Percentiles rank a stretch among this genome's conserved stretches.
Conservation (phyloP, 2,888 invertebrate genomes). For the Lepidocyrtinus sp. region DNA sequence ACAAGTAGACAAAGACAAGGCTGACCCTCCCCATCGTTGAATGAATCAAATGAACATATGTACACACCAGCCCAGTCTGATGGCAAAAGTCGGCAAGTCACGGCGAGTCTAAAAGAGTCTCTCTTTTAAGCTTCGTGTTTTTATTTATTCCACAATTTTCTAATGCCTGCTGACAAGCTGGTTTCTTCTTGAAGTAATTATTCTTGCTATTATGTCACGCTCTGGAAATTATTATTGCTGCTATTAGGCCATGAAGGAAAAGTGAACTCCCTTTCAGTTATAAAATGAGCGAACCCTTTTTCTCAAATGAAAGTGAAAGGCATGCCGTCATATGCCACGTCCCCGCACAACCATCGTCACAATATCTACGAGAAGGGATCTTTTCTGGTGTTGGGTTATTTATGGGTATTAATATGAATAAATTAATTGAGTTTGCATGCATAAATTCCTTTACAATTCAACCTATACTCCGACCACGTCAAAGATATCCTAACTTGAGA, state of each 20-base stretch:
- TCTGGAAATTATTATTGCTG: constrained; percentile 42
- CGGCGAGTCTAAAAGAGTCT: too few relatives aligned
- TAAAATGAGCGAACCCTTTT: too few relatives aligned
- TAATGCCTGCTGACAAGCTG: constrained; percentile 48
- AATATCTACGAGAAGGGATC: too few relatives aligned
- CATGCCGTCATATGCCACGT: too few relatives aligned
- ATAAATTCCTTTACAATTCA: too few relatives aligned
- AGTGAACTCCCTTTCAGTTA: too few relatives aligned
- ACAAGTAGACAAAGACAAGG: constrained; percentile 20
- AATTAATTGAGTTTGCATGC: constrained; percentile 60
- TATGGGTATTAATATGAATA: constrained; percentile 60
- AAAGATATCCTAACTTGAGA: too few relatives aligned
- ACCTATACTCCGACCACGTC: too few relatives aligned
- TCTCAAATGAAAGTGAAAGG: too few relatives aligned
- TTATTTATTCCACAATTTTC: constrained; percentile 43
- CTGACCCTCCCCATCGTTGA: constrained; percentile 46
- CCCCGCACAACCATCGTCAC: too few relatives aligned
- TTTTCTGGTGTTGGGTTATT: constrained; percentile 39
- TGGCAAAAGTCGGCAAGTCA: too few relatives aligned
- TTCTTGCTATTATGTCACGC: constrained; percentile 44
- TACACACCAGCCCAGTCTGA: too few relatives aligned
- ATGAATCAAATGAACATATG: constrained; percentile 41
- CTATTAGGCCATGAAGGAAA: not conserved
- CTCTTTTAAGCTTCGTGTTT: constrained; percentile 26
- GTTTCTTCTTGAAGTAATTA: constrained; percentile 44